Evolutionary conservation across 1,140 invertebrate species (phyloP).

Genomic region (Saccostrea cuccullata): DNA sequence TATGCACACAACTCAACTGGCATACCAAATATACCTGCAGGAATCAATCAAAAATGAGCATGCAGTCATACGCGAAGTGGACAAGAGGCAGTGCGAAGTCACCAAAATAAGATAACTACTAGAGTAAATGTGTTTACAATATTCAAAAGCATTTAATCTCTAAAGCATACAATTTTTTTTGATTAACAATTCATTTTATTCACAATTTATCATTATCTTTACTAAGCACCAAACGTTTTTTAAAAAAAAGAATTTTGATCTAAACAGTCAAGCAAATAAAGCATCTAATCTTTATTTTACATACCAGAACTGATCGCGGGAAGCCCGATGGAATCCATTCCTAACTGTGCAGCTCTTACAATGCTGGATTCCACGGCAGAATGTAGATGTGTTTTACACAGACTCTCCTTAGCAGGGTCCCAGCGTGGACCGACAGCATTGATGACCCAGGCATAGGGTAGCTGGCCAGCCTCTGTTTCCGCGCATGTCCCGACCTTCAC

Average conservation of each 20-base stretch:
- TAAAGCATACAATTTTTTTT: no score
- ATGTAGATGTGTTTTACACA: slow-evolving; percentile 57
- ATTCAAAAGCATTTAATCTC: no score
- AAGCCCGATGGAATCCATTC: slow-evolving; percentile 59
- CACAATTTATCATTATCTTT: no score
- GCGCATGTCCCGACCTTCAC: slow-evolving; percentile 57
- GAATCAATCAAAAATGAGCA: slow-evolving; percentile 31
- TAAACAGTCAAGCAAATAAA: no score
- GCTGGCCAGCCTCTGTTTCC: slow-evolving; percentile 58
- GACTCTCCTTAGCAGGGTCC: slow-evolving; percentile 42
- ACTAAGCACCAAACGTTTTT: no score
- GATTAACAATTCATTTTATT: no score
- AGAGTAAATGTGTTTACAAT: no score
- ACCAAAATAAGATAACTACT: no score
- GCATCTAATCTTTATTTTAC: no score
- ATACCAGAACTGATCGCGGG: slow-evolving; percentile 64
- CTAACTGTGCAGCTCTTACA: slow-evolving; percentile 40
- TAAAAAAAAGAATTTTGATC: no score
- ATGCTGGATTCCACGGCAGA: slow-evolving; percentile 59
- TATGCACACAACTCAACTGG: slow-evolving; percentile 57
- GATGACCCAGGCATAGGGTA: slow-evolving; percentile 62
- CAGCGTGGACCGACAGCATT: slow-evolving; percentile 67
- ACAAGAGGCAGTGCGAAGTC: no score
- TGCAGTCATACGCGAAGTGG: no score
- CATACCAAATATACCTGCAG: slow-evolving; percentile 63